Conservation (phyloP, 2,797 vertebrate genomes). For the Sebastes vulpes region DNA sequence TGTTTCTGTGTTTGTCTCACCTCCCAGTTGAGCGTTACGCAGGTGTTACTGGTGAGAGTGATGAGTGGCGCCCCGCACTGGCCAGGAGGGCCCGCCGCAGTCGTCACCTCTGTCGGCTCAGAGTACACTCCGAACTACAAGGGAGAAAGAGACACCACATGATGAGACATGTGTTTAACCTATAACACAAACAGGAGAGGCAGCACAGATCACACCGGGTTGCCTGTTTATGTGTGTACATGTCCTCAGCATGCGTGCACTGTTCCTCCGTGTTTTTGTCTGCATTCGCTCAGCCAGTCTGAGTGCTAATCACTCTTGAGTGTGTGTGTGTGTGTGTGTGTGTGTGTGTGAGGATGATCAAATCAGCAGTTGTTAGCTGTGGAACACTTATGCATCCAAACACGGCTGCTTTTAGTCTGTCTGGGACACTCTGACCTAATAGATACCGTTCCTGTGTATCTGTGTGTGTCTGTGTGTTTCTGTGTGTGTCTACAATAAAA, state of each 20-base stretch:
- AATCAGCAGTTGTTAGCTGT: slow-evolving; percentile 16
- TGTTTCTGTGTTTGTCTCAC: slow-evolving; percentile 80
- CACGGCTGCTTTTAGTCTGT: neutral
- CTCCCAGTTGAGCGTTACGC: slow-evolving; percentile 93
- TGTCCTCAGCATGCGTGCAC: neutral
- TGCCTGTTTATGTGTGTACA: neutral
- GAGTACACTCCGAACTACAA: slow-evolving; percentile 91
- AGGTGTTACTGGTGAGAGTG: slow-evolving; percentile 88
- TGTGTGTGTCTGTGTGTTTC: neutral
- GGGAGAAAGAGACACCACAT: neutral
- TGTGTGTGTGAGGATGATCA: slow-evolving; percentile 20
- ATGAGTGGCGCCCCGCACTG: slow-evolving; percentile 92
- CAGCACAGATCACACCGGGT: neutral
- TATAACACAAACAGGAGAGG: neutral
- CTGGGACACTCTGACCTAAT: slow-evolving; percentile 36
- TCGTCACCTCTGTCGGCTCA: slow-evolving; percentile 90
- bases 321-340: neutral
- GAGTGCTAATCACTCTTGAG: slow-evolving; percentile 15
- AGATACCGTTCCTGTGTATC: neutral
- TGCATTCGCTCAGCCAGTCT: slow-evolving; percentile 21
- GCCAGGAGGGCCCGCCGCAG: slow-evolving; percentile 93
- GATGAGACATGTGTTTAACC: neutral
- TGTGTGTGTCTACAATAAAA: neutral
- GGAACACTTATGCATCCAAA: slow-evolving; percentile 3
- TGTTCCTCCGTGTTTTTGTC: slow-evolving; percentile 15